These are phyloP conservation scores for Danionella cerebrum DNA, from an alignment of 2,113 vertebrate genomes.

Conservation along the genomic window DNA sequence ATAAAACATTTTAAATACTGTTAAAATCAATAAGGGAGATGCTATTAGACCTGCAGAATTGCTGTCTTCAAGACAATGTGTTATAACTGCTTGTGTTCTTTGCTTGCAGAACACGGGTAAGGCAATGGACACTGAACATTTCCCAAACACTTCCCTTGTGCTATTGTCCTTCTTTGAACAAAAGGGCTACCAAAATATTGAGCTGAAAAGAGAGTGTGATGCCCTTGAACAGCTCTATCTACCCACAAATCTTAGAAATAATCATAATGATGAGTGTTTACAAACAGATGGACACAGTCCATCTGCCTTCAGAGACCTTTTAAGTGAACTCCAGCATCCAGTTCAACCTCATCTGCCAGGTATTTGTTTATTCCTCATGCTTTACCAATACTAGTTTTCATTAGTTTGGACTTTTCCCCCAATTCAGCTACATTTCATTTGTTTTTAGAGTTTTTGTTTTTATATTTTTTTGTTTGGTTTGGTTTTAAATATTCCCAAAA, in stretches of 20 bases:
- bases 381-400: too few relatives aligned
- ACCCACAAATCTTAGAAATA: neutral
- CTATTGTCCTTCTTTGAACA: conserved; percentile 54
- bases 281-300: conserved; percentile 53
- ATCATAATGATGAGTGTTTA: conserved; percentile 40
- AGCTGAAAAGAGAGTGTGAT: conserved; percentile 28
- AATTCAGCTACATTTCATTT: too few relatives aligned
- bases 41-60: too few relatives aligned
- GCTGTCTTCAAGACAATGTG: neutral
- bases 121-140: neutral
- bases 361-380: neutral
- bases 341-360: conserved; percentile 11
- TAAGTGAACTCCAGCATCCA: conserved; percentile 20
- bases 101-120: neutral
- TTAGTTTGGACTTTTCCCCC: too few relatives aligned
- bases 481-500: too few relatives aligned
- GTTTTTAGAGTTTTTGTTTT: too few relatives aligned
- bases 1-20: too few relatives aligned
- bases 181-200: neutral
- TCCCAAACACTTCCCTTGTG: conserved; percentile 34
- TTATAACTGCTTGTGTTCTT: neutral
- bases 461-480: too few relatives aligned
- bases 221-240: conserved; percentile 5
- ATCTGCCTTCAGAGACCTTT: neutral
- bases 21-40: too few relatives aligned